Evolutionary conservation across 2,797 vertebrate species (phyloP), one percentile per base, ranked within the genome.

Genomic region (Glyptemys insculpta): DNA sequence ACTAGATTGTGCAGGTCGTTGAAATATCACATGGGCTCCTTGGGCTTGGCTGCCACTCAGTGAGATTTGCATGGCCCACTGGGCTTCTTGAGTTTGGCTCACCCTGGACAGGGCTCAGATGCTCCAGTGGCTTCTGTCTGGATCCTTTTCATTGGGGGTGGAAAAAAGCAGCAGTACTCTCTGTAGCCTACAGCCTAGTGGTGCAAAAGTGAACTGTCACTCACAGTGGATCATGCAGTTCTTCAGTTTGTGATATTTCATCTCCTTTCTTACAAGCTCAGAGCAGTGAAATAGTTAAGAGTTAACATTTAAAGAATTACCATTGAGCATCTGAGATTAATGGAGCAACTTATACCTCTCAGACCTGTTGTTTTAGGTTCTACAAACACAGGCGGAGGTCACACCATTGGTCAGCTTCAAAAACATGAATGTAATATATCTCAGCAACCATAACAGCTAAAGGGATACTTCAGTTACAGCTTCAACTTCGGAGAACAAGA

Each of bases 31-130:
- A 23, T 11, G 5, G 7, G 1, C 25, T 81, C 18, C 0, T 0
- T 3, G 2, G 4, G 15, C 31, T 25, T 0, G 0, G 31, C 79
- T 25, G 25, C 12, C 0, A 0, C 52, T 41, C n/a, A 3, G 12
- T 81, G 52, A 37, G 25, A 27, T 54, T 27, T 25, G n/a, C 80
- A 81, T 53, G 54, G 3, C 1, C 12, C 12, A 0, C 82, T 18
- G 65, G 6, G 2, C 84, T n/a, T 94, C 12, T 9, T 65, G n/a
- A 0, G 0, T 37, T 34, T 62, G 54, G 84, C 49, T 78, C 79
- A 81, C n/a, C 1, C 9, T 83, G 59, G 44, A 12, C 6, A 81
- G 89, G 84, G 4, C 1, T 79, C 34, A 74, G 29, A 4, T 3
- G 2, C 1, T 47, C 12, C 23, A 47, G 41, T 29, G 72, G 25